A percentile compares a stretch with the other conserved stretches of the same genome.
These are phyloP conservation scores for Myrmecobius fasciatus DNA, from an alignment of 2,113 vertebrate genomes.

Conservation along the genomic window DNA sequence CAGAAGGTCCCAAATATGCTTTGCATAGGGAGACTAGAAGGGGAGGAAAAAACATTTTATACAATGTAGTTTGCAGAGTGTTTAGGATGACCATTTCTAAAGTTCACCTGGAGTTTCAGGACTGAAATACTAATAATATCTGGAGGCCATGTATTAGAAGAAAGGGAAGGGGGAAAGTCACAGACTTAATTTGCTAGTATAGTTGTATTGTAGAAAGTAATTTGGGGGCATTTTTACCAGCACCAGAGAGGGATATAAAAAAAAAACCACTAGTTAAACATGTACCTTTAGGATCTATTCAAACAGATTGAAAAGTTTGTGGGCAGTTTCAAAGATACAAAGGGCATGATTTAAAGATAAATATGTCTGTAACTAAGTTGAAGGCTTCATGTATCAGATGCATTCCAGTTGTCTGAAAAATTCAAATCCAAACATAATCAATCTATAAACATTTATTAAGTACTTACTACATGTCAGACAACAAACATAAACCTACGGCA, in stretches of 20 bases:
- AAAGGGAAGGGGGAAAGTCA: too few species aligned
- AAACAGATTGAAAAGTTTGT: neutral
- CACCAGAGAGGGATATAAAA: too few species aligned
- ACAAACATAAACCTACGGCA: neutral
- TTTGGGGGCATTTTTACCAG: too few species aligned
- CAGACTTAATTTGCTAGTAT: too few species aligned
- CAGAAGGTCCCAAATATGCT: neutral
- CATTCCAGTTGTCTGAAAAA: neutral
- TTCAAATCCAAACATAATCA: neutral
- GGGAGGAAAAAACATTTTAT: neutral
- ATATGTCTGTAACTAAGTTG: neutral
- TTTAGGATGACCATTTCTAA: neutral
- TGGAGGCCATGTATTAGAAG: too few species aligned
- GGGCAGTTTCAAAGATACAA: too few species aligned
- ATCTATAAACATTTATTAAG: neutral
- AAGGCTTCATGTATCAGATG: neutral
- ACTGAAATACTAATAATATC: too few species aligned
- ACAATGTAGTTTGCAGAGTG: neutral
- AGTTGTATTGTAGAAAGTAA: too few species aligned
- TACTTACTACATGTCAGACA: neutral
- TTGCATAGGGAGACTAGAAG: neutral
- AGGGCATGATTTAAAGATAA: too few species aligned
- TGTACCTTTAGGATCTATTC: neutral
- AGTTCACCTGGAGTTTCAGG: neutral
- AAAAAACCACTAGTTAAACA: too few species aligned